Evolutionary conservation across 2,113 vertebrate genomes (phyloP), one percentile per base, ranked within the genome.

Genomic region (Nymphicus hollandicus): DNA sequence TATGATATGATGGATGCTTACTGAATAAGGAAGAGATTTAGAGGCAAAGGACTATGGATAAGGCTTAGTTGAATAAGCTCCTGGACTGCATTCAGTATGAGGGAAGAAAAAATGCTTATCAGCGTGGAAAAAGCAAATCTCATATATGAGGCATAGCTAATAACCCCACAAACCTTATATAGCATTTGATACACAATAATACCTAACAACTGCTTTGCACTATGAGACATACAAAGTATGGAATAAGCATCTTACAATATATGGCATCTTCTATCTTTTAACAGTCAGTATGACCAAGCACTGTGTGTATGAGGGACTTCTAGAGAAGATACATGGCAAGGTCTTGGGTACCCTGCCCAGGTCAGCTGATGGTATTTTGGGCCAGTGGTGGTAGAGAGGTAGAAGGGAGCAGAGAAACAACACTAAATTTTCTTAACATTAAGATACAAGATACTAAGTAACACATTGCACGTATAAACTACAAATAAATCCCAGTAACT

Each of bases 221-320:
- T n/a, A 15, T 8, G 18, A 89, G 60, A 68, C 22, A 23, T 39
- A 29, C 20, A 20, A 50, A 52, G 50, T 3, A 39, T 2, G 29
- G 53, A 80, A 14, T 18, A 47, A 60, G 20, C 0, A 0, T 8
- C 44, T 43, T 56, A 60, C 17, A 66, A 79, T 41, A 63, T 0
- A n/a, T 0, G 0, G 33, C 24, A 50, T 61, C 27, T n/a, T 69
- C 33, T 22, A 4, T 27, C 13, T 55, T 63, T n/a, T 13, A 71
- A 37, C 17, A 43, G 19, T 29, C 56, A 50, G 4, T 0, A 6
- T 5, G 50, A 28, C 47, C 46, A 20, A 66, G 71, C 6, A 3
- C 3, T 20, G 22, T 20, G 43, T 43, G 43, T 27, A 43, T 37
- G 17, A 80, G 61, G 53, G 41, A 50, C 33, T 65, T 41, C 6